phyloP scores from a whole-genome alignment of 2,888 invertebrate genomes.

The Suillia variegata region DNA sequence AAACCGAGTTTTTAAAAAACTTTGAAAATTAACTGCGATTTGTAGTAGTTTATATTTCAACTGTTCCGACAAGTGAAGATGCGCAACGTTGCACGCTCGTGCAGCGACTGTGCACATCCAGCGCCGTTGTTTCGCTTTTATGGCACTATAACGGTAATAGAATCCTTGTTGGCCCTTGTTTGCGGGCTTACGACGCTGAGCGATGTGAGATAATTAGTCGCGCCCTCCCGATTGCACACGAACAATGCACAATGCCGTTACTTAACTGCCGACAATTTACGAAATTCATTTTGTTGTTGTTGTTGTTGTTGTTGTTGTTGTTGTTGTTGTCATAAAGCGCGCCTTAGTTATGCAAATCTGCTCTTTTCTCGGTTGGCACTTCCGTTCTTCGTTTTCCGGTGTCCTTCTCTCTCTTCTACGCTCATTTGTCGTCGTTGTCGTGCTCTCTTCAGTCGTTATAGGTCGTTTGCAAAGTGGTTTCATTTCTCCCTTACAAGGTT shows the following conservation, averaged over 20 bases:
- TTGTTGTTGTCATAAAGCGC: conserved; percentile 1
- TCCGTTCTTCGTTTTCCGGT: not conserved
- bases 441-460: not conserved
- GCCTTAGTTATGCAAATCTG: not conserved
- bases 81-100: conserved; percentile 29
- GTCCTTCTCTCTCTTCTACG: not conserved
- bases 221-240: conserved; percentile 29
- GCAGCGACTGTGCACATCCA: conserved; percentile 45
- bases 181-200: not conserved
- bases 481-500: conserved; percentile 7
- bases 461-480: not conserved
- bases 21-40: not conserved
- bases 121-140: conserved; percentile 44
- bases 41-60: conserved; percentile 2
- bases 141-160: conserved; percentile 32
- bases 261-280: not conserved
- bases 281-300: too few relatives aligned
- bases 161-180: conserved; percentile 3
- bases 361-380: not conserved
- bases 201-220: conserved; percentile 30
- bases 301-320: too few relatives aligned
- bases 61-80: not conserved
- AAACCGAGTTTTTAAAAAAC: not conserved
- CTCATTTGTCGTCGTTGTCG: not conserved
- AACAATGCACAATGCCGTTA: conserved; percentile 29